These are phyloP conservation scores for Eucera pruinosa DNA, from an alignment of 2,888 invertebrate species.

Conservation along the genomic window DNA sequence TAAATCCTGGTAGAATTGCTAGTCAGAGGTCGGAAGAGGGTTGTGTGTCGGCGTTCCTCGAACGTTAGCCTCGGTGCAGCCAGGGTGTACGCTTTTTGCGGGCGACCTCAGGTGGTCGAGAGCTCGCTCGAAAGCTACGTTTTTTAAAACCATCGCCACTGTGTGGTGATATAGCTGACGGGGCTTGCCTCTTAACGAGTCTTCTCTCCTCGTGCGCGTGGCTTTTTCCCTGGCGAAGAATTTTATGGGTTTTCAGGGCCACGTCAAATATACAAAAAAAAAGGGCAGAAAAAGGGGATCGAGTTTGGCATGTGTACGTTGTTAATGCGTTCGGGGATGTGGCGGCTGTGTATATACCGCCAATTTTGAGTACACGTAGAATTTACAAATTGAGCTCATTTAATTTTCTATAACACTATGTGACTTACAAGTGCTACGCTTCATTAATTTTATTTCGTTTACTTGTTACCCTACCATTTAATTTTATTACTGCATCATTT, in stretches of 20 bases:
- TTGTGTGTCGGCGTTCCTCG: neutral
- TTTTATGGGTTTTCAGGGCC: slow-evolving; percentile 35
- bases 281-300: neutral
- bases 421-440: too few species aligned
- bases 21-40: neutral
- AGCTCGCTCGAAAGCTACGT: slow-evolving; percentile 30
- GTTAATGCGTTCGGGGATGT: too few species aligned
- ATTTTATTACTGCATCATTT: too few species aligned
- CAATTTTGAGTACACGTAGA: neutral
- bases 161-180: slow-evolving; percentile 27
- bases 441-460: too few species aligned
- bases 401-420: too few species aligned
- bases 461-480: too few species aligned
- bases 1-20: slow-evolving; percentile 33
- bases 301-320: neutral
- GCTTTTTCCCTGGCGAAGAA: slow-evolving; percentile 5
- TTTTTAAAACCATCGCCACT: slow-evolving; percentile 28
- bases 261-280: too few species aligned
- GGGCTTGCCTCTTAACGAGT: slow-evolving; percentile 28
- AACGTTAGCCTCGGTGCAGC: neutral
- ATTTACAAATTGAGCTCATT: too few species aligned
- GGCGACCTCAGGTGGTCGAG: slow-evolving; percentile 52
- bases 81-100: slow-evolving; percentile 23
- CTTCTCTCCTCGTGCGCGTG: slow-evolving; percentile 1
- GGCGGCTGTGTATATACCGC: too few species aligned